phyloP scores from a whole-genome alignment of 2,888 invertebrate species.

The Polymixis flavicincta region DNA sequence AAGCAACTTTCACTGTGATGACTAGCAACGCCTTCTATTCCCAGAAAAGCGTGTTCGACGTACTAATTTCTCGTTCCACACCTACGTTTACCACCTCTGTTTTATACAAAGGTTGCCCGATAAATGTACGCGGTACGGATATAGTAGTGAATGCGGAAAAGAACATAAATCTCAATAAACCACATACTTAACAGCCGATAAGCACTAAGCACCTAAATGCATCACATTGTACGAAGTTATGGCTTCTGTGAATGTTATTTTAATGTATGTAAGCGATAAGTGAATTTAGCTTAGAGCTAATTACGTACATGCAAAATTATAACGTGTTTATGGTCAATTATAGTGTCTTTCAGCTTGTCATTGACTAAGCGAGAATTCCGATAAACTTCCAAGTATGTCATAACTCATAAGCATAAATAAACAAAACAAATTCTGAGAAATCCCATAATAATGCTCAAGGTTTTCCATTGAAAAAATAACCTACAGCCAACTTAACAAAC shows the following conservation, averaged over 20 bases:
- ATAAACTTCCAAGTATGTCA: constrained; percentile 35
- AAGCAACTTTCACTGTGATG: not conserved
- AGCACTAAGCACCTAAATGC: constrained; percentile 16
- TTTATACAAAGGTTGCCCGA: constrained; percentile 14
- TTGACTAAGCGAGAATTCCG: constrained; percentile 23
- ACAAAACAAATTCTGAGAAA: constrained; percentile 33
- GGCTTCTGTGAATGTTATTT: constrained; percentile 11
- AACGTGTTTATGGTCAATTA: constrained; percentile 8
- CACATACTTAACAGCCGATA: constrained; percentile 39
- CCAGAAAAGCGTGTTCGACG: constrained; percentile 11
- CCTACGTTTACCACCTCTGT: constrained; percentile 25
- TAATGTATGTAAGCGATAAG: constrained; percentile 5
- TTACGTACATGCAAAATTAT: not conserved
- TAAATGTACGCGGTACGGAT: constrained; percentile 39
- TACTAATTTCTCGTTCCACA: constrained; percentile 5
- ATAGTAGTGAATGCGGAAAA: constrained; percentile 55
- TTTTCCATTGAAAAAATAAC: constrained; percentile 42
- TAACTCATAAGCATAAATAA: constrained; percentile 14
- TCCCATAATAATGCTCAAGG: constrained; percentile 8
- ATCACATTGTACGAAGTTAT: constrained; percentile 18
- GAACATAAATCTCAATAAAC: constrained; percentile 41
- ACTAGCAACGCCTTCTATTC: constrained; percentile 19
- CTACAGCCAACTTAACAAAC: constrained; percentile 39
- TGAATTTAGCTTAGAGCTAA: constrained; percentile 4
- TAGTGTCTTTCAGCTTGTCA: not conserved